Evolutionary conservation across 2,113 vertebrate genomes (phyloP).

Genomic region (Corapipo altera): DNA sequence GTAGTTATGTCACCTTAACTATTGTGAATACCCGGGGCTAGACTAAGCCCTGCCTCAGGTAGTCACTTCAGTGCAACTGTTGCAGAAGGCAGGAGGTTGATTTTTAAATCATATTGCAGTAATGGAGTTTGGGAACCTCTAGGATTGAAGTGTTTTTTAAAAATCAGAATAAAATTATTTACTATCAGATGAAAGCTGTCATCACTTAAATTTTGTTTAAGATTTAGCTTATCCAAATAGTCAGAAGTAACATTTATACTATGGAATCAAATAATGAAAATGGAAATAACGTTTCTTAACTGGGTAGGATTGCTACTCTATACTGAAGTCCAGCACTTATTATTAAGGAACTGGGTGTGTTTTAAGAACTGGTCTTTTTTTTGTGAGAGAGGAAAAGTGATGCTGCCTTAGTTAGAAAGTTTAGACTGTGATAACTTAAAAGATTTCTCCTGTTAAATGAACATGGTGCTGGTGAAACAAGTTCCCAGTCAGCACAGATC

Average conservation of each 20-base stretch:
- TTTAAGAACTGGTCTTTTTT: neutral
- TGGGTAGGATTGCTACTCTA: neutral
- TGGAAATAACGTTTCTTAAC: neutral
- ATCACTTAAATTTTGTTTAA: neutral
- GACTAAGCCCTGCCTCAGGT: neutral
- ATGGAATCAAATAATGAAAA: neutral
- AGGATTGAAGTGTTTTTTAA: neutral
- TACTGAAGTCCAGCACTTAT: neutral
- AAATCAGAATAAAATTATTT: neutral
- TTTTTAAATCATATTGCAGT: neutral
- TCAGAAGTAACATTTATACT: neutral
- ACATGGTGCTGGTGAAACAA: neutral
- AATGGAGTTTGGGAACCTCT: neutral
- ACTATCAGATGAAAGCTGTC: neutral
- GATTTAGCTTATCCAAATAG: neutral
- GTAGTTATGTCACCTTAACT: neutral
- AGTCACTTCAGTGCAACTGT: rapidly evolving
- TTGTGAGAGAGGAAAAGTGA: neutral
- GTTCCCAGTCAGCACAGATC: neutral
- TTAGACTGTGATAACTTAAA: neutral
- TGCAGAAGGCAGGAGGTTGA: neutral
- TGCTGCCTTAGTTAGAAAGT: neutral
- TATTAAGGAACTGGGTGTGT: neutral
- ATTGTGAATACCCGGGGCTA: neutral
- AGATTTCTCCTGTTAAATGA: neutral